Conservation (phyloP, 2,797 vertebrate species). For the Etheostoma nigrum region DNA sequence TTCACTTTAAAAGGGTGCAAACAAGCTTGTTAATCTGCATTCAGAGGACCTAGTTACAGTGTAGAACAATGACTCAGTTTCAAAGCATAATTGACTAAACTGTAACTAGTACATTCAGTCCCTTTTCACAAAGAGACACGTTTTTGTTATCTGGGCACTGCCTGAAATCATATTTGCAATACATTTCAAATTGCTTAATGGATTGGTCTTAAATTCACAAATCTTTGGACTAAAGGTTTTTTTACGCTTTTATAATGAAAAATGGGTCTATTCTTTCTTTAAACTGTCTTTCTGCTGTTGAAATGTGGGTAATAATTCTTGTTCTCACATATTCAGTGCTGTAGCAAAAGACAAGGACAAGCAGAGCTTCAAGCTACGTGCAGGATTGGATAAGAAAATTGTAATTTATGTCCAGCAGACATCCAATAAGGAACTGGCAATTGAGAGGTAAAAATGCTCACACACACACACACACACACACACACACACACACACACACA, state of each 20-base stretch:
- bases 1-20: background rate
- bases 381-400: conserved; percentile 98
- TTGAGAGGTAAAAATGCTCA: conserved; percentile 90
- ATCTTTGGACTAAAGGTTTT: background rate
- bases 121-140: background rate
- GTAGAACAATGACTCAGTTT: conserved; percentile 18
- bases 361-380: conserved; percentile 97
- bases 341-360: conserved; percentile 99
- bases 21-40: conserved; percentile 6
- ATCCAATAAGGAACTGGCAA: conserved; percentile 97
- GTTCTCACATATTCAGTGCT: conserved; percentile 82
- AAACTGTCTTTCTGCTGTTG: background rate
- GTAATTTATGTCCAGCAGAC: conserved; percentile 98
- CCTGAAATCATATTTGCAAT: background rate
- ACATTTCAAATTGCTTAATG: no score
- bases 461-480: background rate
- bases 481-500: background rate
- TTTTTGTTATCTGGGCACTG: conserved; percentile 9
- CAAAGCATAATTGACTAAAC: background rate
- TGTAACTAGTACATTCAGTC: conserved; percentile 9
- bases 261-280: conserved; percentile 13
- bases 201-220: background rate
- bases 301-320: background rate
- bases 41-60: background rate
- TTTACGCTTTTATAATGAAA: background rate